phyloP scores from a whole-genome alignment of 2,888 invertebrate genomes.

The Caenorhabditis angaria region DNA sequence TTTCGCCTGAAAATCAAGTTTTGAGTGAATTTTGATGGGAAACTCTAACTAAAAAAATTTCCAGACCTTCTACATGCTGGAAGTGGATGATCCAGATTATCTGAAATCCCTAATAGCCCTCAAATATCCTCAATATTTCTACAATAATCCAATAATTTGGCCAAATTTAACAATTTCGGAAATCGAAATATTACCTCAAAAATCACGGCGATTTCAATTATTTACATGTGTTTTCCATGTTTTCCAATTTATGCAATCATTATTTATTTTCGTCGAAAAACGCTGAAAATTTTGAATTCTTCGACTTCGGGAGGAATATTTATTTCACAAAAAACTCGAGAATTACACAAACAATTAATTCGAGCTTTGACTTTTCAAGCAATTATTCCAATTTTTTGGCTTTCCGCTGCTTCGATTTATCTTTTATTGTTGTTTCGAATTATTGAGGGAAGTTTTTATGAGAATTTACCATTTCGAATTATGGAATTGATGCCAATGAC shows the following conservation, averaged over 20 bases:
- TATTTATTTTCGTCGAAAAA: slow-evolving; percentile 13
- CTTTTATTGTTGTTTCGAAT: slow-evolving; percentile 13
- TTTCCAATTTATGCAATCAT: slow-evolving; percentile 23
- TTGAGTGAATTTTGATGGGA: too few species aligned
- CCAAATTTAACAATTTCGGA: slow-evolving; percentile 22
- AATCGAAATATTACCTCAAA: slow-evolving; percentile 17
- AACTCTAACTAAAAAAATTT: too few species aligned
- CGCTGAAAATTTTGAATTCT: slow-evolving; percentile 17
- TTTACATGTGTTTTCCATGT: slow-evolving; percentile 27
- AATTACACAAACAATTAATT: slow-evolving; percentile 21
- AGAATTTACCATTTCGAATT: slow-evolving; percentile 20
- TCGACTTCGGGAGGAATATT: slow-evolving; percentile 12
- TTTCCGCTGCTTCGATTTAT: slow-evolving; percentile 19
- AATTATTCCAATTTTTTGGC: slow-evolving; percentile 23
- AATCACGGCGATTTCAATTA: slow-evolving; percentile 9
- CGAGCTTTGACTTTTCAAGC: slow-evolving; percentile 26
- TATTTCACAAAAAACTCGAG: slow-evolving; percentile 19
- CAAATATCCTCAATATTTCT: slow-evolving; percentile 16
- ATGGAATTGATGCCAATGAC: slow-evolving; percentile 41
- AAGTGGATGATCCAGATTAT: slow-evolving; percentile 9
- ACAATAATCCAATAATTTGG: slow-evolving; percentile 13
- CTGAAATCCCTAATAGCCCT: slow-evolving; percentile 9
- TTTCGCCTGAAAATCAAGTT: too few species aligned
- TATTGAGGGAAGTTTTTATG: slow-evolving; percentile 15
- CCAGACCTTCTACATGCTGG: slow-evolving; percentile 13